Evolutionary conservation across 92 coral and sea anemone genomes (phyloP).

Genomic region (Heteractis magnifica): DNA sequence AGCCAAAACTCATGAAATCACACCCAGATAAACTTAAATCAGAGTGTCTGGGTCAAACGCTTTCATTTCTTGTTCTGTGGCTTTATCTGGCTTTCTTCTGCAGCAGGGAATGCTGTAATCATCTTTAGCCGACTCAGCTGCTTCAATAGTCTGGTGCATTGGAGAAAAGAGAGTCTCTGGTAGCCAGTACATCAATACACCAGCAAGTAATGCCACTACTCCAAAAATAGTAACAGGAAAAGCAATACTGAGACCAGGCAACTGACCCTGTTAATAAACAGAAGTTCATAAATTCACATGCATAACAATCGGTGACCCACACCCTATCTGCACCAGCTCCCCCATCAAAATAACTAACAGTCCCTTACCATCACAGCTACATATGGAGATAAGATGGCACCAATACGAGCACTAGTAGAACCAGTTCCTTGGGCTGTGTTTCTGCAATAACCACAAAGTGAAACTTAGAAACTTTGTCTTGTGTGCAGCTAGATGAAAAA

Average conservation of each 20-base stretch:
- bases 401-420: conserved; percentile 48
- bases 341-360: too few relatives aligned
- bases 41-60: neutral
- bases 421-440: conserved; percentile 56
- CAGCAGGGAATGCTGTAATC: conserved; percentile 51
- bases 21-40: too few relatives aligned
- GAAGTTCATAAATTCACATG: too few relatives aligned
- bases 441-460: neutral
- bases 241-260: conserved; percentile 48
- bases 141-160: conserved; percentile 53
- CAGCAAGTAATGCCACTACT: conserved; percentile 38
- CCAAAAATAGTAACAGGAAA: conserved; percentile 48
- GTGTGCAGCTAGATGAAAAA: neutral
- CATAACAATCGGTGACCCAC: too few relatives aligned
- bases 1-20: too few relatives aligned
- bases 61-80: neutral
- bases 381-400: conserved; percentile 56
- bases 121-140: conserved; percentile 38
- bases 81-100: neutral
- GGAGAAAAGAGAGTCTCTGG: conserved; percentile 56
- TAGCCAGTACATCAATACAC: conserved; percentile 55
- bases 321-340: too few relatives aligned
- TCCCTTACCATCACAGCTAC: conserved; percentile 43
- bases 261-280: conserved; percentile 23
- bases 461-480: neutral